phyloP scores from a whole-genome alignment of 2,113 vertebrate species.

The Leptodactylus fuscus region DNA sequence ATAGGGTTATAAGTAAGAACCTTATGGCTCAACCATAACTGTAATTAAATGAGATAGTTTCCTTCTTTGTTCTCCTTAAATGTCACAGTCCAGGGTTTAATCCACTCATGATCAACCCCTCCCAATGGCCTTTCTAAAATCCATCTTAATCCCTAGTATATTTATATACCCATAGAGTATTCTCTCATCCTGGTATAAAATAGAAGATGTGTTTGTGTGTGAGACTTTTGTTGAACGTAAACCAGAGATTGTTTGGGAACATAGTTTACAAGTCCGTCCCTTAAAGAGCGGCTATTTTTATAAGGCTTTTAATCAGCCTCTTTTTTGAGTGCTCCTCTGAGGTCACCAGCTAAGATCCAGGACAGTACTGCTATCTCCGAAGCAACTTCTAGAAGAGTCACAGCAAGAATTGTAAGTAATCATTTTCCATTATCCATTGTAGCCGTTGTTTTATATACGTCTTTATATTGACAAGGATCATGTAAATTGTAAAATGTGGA shows the following conservation, averaged over 20 bases:
- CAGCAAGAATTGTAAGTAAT: conserved; percentile 29
- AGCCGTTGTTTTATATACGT: neutral
- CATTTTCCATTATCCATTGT: neutral
- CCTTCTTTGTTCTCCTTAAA: conserved; percentile 20
- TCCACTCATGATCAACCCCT: conserved; percentile 43
- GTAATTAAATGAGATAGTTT: neutral
- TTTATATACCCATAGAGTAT: conserved; percentile 42
- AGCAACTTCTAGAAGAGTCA: neutral
- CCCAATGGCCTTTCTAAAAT: conserved; percentile 54
- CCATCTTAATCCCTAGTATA: conserved; percentile 56
- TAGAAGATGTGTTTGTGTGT: conserved; percentile 13
- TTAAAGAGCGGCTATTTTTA: conserved; percentile 50
- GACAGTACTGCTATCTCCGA: neutral
- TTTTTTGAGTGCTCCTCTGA: conserved; percentile 16
- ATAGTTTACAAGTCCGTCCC: conserved; percentile 19
- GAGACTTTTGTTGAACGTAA: conserved; percentile 41
- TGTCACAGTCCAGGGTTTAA: conserved; percentile 28
- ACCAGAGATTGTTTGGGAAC: conserved; percentile 44
- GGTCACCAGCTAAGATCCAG: conserved; percentile 1
- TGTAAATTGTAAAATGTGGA: neutral
- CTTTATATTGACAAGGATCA: neutral
- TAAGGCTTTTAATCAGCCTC: conserved; percentile 10
- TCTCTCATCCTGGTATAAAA: conserved; percentile 19
- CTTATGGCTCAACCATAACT: neutral
- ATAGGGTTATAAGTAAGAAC: neutral